phyloP scores from a whole-genome alignment of 2,797 vertebrate genomes.

The Halcyon leucocephala region DNA sequence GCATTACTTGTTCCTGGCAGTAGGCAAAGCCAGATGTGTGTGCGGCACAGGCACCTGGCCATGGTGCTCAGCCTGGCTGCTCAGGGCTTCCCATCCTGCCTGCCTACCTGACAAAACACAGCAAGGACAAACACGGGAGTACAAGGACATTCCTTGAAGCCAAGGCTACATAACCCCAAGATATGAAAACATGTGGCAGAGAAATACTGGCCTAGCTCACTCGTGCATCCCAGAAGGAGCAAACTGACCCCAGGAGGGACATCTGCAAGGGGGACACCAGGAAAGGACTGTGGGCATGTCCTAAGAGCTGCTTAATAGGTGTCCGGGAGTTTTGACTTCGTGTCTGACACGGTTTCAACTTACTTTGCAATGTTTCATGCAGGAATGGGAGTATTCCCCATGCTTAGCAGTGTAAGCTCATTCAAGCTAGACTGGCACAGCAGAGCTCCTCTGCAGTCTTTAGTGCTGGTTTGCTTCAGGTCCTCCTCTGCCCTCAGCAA shows the following conservation, averaged over 20 bases:
- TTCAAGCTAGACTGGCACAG: neutral
- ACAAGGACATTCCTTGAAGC: neutral
- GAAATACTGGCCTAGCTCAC: neutral
- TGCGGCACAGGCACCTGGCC: accelerated
- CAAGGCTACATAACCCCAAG: neutral
- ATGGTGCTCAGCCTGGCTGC: neutral
- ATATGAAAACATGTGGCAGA: neutral
- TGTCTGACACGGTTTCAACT: neutral
- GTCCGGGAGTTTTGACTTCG: neutral
- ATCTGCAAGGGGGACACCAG: neutral
- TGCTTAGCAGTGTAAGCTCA: neutral
- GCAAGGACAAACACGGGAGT: accelerated
- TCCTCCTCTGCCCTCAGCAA: neutral
- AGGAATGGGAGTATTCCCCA: neutral
- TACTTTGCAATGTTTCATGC: neutral
- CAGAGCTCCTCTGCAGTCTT: neutral
- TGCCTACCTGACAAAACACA: neutral
- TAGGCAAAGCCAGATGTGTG: neutral
- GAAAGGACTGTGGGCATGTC: neutral
- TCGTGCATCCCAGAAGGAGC: neutral
- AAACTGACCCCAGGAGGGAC: neutral
- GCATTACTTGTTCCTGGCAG: neutral
- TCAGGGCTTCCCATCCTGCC: accelerated
- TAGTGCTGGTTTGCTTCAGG: neutral
- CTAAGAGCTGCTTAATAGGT: neutral